Base-by-base conservation (phyloP, 2,113 vertebrate genomes). In the Mus pahari region DNA sequence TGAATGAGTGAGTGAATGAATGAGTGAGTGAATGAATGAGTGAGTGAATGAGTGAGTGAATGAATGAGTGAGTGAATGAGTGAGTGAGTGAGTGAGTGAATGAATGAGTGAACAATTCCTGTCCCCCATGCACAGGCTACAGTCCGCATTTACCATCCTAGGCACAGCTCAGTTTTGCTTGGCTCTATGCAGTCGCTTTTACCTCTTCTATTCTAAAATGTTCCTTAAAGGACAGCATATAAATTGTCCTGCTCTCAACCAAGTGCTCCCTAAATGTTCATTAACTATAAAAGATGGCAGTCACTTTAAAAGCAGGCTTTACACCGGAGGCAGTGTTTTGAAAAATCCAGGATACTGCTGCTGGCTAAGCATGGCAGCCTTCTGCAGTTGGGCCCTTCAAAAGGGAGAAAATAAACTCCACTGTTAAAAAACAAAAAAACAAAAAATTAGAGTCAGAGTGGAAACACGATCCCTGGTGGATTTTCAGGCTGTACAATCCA, bases 221-320 rank as follows among this genome's bases (percentile, higher is more conserved):
- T 60, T 89, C 71, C 95, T 86, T 78, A 71, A 91, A 97, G 77
- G 62, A 64, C 81, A 58, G 12, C 31, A 1, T 91, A 42, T 83
- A 96, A 92, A 94, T 94, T 73, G 12, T 64, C 58, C 31, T 1
- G 3, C 71, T 62, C 90, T 83, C 89, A 71, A 66, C 86, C 89
- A 91, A 96, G 31, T 87, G 64, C 36, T 91, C 92, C 96, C 96
- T 71, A 68, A 95, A 77, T 86, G 70, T 91, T 96, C 94, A 94
- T 95, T 96, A 94, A 82, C 39, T 86, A 50, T 84, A 92, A 95
- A 96, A 81, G 92, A 95, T 89, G 90, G 77, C 36, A 11, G 88
- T 55, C 28, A 0, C 90, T 96, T 92, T 93, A 62, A 88, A 95
- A 92, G 90, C 92, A 89, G 68, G 55, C 88, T 83, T 94, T 84